These are phyloP conservation scores for Otis tarda DNA, from an alignment of 2,113 vertebrate genomes.

Conservation along the genomic window DNA sequence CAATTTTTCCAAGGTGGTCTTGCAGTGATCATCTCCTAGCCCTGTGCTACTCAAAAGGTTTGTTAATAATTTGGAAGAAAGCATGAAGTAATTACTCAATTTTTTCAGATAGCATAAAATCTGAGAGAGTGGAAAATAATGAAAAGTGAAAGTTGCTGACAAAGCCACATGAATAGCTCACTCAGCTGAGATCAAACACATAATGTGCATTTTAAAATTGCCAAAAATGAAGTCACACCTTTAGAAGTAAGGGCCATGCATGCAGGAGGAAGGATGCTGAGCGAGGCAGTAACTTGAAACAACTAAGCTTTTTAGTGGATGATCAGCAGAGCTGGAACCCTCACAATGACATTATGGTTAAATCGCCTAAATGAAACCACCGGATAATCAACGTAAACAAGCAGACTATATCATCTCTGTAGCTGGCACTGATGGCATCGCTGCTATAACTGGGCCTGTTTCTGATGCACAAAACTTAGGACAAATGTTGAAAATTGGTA, in stretches of 20 bases:
- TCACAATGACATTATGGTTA: not conserved
- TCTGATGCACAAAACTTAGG: not conserved
- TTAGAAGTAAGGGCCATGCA: not conserved
- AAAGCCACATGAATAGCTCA: not conserved
- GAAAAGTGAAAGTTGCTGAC: not conserved
- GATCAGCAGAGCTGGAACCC: not conserved
- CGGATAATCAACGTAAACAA: not conserved
- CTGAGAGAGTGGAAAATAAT: not conserved
- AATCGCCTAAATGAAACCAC: not conserved
- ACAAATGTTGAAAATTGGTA: not conserved
- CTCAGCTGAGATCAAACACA: not conserved
- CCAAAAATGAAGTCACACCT: not conserved
- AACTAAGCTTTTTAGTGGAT: not conserved
- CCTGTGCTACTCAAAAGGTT: not conserved
- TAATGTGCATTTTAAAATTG: not conserved
- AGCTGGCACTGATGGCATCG: not conserved
- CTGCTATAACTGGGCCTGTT: not conserved
- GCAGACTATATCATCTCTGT: not conserved
- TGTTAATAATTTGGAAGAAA: not conserved
- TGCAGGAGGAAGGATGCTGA: not conserved
- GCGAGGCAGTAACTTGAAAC: not conserved
- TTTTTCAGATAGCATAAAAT: not conserved
- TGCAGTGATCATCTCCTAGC: not conserved
- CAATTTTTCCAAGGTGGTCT: not conserved
- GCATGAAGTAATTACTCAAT: not conserved